A percentile compares a stretch with the other conserved stretches of the same genome.
These are phyloP conservation scores for Acanthurus tractus DNA, from an alignment of 2,797 vertebrate genomes.

Conservation along the genomic window DNA sequence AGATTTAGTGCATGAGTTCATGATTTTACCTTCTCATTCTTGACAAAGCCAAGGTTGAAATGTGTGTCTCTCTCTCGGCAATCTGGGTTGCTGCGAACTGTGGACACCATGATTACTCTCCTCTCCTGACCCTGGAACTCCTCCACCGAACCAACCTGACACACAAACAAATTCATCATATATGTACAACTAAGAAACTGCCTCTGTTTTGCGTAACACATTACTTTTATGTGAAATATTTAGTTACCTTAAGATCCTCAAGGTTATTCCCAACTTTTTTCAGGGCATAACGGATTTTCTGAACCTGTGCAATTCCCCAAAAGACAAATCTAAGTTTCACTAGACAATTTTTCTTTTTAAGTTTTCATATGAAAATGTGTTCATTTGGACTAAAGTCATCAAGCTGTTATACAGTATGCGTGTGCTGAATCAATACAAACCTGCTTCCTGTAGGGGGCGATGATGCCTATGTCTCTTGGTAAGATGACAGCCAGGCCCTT, in stretches of 20 bases:
- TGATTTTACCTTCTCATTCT: conserved; percentile 90
- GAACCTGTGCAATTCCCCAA: conserved; percentile 84
- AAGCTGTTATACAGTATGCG: not conserved
- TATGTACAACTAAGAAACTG: not conserved
- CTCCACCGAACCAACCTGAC: conserved; percentile 95
- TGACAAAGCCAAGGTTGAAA: conserved; percentile 93
- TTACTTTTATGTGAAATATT: not conserved
- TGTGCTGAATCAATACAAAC: conserved; percentile 66
- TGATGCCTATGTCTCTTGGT: conserved; percentile 91
- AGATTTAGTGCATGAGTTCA: too few species aligned
- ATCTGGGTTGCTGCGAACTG: conserved; percentile 89
- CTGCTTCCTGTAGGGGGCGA: conserved; percentile 97
- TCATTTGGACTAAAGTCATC: not conserved
- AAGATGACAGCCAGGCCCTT: conserved; percentile 78
- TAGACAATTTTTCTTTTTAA: not conserved
- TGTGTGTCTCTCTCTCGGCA: conserved; percentile 83
- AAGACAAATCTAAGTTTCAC: not conserved
- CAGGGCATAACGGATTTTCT: conserved; percentile 91
- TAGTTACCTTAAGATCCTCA: conserved; percentile 86
- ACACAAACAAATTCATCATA: conserved; percentile 13
- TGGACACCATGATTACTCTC: conserved; percentile 90
- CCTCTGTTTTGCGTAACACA: not conserved
- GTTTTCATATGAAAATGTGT: not conserved
- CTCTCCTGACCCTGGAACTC: conserved; percentile 97
- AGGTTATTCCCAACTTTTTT: conserved; percentile 76